A percentile compares a stretch with the other conserved stretches of the same genome.
Evolutionary conservation across 2,888 invertebrate genomes (phyloP).

Genomic region (Gymnosoma rotundatum): DNA sequence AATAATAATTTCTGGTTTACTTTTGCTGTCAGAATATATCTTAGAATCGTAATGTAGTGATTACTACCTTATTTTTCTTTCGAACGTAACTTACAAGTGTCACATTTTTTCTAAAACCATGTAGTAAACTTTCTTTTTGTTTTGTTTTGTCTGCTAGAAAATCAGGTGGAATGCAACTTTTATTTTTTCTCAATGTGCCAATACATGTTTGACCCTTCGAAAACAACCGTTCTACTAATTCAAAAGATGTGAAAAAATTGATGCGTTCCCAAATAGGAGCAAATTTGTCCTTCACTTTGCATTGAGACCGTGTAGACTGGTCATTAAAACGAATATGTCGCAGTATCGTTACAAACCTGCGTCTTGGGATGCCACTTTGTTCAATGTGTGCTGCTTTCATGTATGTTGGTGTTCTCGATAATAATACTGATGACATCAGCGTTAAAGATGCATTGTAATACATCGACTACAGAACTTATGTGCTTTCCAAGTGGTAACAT

Average conservation of each 20-base stretch:
- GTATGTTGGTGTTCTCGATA: no score
- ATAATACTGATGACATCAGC: no score
- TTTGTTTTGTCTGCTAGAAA: background rate
- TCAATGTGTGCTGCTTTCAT: no score
- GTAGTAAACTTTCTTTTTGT: background rate
- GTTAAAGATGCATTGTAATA: no score
- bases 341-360: constrained; percentile 21
- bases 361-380: constrained; percentile 2
- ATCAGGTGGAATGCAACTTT: background rate
- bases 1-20: no score
- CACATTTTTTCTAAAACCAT: no score
- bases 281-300: constrained; percentile 13
- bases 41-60: background rate
- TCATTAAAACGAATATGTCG: constrained; percentile 25
- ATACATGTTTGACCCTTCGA: background rate
- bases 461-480: no score
- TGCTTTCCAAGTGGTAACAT: no score
- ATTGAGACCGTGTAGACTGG: constrained; percentile 9
- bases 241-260: no score
- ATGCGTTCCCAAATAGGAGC: constrained; percentile 31
- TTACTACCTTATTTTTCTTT: background rate
- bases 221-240: background rate
- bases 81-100: no score
- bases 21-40: background rate
- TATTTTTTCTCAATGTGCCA: background rate